A percentile compares a stretch with the other conserved stretches of the same genome.
Evolutionary conservation across 2,113 vertebrate genomes (phyloP).

Genomic region (Eudorcas thomsonii): DNA sequence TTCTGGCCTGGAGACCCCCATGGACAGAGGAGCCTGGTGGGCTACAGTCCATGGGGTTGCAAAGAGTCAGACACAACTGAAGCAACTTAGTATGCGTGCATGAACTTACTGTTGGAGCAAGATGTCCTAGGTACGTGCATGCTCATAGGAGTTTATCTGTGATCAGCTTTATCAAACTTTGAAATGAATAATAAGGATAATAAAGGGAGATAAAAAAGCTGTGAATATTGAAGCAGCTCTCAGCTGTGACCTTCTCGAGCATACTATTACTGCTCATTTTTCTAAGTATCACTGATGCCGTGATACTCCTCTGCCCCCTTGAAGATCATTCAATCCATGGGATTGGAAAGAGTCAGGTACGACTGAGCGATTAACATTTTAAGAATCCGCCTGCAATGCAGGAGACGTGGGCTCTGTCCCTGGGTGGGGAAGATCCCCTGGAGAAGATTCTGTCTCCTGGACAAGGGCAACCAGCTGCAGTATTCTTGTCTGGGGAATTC

Average conservation of each 20-base stretch:
- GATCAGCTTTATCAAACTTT: background rate
- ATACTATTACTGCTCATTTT: background rate
- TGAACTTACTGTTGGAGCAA: background rate
- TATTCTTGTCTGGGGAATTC: background rate
- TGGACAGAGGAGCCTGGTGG: background rate
- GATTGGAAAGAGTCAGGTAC: background rate
- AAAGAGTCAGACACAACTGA: background rate
- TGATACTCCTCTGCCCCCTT: background rate
- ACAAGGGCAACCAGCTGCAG: background rate
- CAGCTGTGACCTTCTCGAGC: background rate
- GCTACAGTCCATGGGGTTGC: background rate
- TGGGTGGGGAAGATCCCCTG: background rate
- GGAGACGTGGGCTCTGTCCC: background rate
- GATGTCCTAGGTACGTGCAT: background rate
- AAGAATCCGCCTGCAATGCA: background rate
- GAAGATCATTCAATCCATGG: background rate
- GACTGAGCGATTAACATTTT: background rate
- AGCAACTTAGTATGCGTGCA: background rate
- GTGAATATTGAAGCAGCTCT: background rate
- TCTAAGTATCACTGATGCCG: background rate
- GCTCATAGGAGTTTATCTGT: background rate
- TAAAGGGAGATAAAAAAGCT: background rate
- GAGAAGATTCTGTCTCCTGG: background rate
- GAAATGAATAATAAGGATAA: background rate
- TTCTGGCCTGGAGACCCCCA: background rate